Evolutionary conservation across 2,888 invertebrate genomes (phyloP).

Genomic region (Alsophila aescularia): DNA sequence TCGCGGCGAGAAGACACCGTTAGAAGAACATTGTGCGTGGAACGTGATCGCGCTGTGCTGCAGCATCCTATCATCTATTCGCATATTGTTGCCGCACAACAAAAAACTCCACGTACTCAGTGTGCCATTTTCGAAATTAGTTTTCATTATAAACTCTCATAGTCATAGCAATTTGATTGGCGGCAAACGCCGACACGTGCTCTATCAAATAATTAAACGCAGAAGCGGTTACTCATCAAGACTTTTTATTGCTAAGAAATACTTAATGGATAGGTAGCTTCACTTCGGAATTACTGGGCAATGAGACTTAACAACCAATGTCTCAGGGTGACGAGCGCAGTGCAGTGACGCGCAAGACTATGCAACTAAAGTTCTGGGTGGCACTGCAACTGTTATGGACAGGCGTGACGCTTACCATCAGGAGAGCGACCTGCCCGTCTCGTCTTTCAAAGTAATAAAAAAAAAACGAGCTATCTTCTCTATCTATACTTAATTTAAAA

Average conservation of each 20-base stretch:
- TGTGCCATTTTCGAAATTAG: constrained; percentile 37
- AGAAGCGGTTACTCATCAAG: constrained; percentile 23
- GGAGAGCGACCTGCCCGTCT: too few relatives aligned
- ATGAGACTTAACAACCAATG: too few relatives aligned
- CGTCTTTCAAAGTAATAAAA: too few relatives aligned
- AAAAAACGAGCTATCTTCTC: too few relatives aligned
- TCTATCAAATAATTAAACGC: constrained; percentile 24
- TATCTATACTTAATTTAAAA: too few relatives aligned
- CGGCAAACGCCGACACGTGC: constrained; percentile 18
- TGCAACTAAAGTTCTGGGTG: too few relatives aligned
- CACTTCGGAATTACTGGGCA: constrained; percentile 7
- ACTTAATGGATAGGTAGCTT: not conserved
- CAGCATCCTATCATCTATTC: constrained; percentile 52
- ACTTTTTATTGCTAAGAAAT: constrained; percentile 18
- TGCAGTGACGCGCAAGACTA: too few relatives aligned
- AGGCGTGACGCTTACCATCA: too few relatives aligned
- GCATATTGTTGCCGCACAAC: constrained; percentile 53
- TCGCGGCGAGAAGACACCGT: constrained; percentile 53
- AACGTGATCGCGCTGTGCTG: constrained; percentile 68
- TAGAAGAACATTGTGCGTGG: constrained; percentile 65
- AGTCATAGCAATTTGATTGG: constrained; percentile 28
- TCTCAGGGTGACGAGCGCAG: too few relatives aligned
- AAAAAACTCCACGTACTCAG: constrained; percentile 30
- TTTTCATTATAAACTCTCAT: constrained; percentile 35
- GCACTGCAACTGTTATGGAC: too few relatives aligned